Conservation (phyloP, 2,113 vertebrate species). For the Grantiella picta region DNA sequence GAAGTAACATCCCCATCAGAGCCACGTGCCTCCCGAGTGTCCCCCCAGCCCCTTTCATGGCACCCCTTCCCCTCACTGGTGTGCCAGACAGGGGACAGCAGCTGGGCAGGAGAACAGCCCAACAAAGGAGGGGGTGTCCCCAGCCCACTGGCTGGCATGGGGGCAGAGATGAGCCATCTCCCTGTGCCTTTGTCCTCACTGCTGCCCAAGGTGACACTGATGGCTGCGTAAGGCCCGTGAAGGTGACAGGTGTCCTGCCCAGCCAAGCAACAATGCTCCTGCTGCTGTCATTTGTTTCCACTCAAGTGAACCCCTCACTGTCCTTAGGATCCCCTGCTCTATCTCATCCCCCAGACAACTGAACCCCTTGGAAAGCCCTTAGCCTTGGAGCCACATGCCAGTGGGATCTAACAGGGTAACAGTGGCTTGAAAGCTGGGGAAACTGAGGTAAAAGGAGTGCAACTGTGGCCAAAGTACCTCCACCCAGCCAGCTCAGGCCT, state of each 20-base stretch:
- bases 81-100: neutral
- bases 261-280: neutral
- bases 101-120: neutral
- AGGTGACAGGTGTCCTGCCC: neutral
- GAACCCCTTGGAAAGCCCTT: neutral
- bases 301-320: accelerated
- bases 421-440: neutral
- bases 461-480: neutral
- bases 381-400: neutral
- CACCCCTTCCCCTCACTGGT: neutral
- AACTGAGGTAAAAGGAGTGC: accelerated
- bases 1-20: accelerated
- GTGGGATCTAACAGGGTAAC: neutral
- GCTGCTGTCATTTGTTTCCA: neutral
- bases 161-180: neutral
- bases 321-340: neutral
- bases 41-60: neutral
- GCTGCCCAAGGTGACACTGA: neutral
- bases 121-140: neutral
- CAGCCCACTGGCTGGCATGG: accelerated
- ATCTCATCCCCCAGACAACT: accelerated
- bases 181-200: neutral
- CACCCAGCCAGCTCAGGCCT: neutral
- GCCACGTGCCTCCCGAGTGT: accelerated
- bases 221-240: neutral